Conservation (phyloP, 2,888 invertebrate genomes). For the Dioctria rufipes region DNA sequence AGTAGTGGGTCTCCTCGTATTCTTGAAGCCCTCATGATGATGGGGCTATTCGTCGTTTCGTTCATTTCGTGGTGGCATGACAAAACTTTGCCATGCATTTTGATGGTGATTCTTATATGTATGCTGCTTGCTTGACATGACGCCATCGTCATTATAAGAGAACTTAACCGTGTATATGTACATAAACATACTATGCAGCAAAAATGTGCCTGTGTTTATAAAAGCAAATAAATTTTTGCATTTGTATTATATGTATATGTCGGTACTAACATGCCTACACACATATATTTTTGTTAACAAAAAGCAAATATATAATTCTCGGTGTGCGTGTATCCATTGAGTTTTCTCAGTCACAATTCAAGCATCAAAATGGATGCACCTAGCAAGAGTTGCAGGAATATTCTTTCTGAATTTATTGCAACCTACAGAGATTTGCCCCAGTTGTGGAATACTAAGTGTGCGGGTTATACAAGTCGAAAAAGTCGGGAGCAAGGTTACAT, state of each 20-base stretch:
- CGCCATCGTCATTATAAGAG: too few relatives aligned
- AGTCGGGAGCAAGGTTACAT: conserved; percentile 35
- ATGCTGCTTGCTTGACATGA: background rate
- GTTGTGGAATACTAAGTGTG: conserved; percentile 16
- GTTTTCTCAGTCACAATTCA: background rate
- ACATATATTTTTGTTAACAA: too few relatives aligned
- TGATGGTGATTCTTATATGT: background rate
- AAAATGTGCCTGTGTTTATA: conserved; percentile 16
- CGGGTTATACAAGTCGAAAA: conserved; percentile 10
- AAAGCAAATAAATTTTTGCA: background rate
- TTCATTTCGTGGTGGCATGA: conserved; percentile 20
- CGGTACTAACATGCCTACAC: background rate
- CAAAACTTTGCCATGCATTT: conserved; percentile 46
- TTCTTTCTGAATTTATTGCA: conserved; percentile 34
- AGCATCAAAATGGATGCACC: conserved; percentile 45
- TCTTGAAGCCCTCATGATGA: too few relatives aligned
- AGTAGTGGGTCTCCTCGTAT: background rate
- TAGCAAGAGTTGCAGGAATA: conserved; percentile 20
- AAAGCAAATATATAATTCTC: background rate
- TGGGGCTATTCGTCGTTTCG: background rate
- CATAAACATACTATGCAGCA: background rate
- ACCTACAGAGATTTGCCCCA: conserved; percentile 38
- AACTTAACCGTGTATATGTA: too few relatives aligned
- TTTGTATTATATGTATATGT: background rate
- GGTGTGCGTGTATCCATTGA: background rate